Conservation (phyloP, 2,888 invertebrate genomes). For the Orchestes rusci region DNA sequence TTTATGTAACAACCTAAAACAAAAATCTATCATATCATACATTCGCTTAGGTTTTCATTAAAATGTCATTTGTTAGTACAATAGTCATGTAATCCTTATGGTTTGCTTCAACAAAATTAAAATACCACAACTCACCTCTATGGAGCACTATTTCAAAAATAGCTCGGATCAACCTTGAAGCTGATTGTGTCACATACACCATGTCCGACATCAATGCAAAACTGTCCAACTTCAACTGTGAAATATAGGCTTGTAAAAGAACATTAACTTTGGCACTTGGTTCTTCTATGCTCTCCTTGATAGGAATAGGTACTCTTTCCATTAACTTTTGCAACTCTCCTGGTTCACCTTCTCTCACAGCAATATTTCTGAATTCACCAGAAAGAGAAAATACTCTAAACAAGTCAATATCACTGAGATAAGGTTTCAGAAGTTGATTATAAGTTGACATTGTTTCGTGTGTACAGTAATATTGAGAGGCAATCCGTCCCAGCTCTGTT, state of each 20-base stretch:
- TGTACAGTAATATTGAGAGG: slow-evolving; percentile 97
- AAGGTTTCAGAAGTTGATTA: slow-evolving; percentile 93
- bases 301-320: slow-evolving; percentile 93
- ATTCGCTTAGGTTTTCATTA: no score
- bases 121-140: no score
- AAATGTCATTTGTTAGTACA: no score
- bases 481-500: slow-evolving; percentile 94
- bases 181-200: slow-evolving; percentile 98
- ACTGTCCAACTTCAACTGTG: slow-evolving; percentile 94
- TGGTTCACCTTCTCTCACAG: slow-evolving; percentile 94
- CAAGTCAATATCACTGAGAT: slow-evolving; percentile 93
- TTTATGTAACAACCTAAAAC: no score
- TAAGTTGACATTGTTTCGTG: slow-evolving; percentile 96
- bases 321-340: slow-evolving; percentile 92
- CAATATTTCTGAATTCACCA: slow-evolving; percentile 88
- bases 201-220: slow-evolving; percentile 99
- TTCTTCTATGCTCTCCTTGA: slow-evolving; percentile 98
- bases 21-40: no score
- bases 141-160: slow-evolving; percentile 95
- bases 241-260: slow-evolving; percentile 94
- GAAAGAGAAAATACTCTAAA: slow-evolving; percentile 98
- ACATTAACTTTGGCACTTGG: slow-evolving; percentile 96
- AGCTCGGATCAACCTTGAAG: slow-evolving; percentile 87
- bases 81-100: no score
- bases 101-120: no score